phyloP scores from a whole-genome alignment of 2,113 vertebrate genomes.

The Callipepla squamata region DNA sequence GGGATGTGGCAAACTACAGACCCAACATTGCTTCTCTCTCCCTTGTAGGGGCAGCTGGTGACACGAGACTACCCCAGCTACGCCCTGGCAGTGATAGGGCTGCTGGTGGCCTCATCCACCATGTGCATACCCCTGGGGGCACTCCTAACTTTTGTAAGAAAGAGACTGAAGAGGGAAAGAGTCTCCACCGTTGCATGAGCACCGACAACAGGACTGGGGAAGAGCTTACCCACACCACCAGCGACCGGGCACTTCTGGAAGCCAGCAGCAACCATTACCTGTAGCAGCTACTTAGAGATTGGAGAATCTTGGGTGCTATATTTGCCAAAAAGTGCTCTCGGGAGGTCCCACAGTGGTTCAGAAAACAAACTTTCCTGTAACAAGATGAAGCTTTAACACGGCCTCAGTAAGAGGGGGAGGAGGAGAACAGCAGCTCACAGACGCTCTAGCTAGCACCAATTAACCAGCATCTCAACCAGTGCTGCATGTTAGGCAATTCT shows the following conservation, averaged over 20 bases:
- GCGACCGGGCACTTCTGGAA: not conserved
- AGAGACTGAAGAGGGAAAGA: constrained; percentile 45
- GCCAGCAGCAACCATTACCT: constrained; percentile 21
- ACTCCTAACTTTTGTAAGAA: constrained; percentile 73
- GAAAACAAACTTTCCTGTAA: not conserved
- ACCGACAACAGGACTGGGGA: not conserved
- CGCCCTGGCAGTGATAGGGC: constrained; percentile 81
- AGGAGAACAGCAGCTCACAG: not conserved
- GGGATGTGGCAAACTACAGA: not conserved
- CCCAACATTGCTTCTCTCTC: not conserved
- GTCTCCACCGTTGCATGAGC: constrained; percentile 28
- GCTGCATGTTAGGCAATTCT: not conserved
- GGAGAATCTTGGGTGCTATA: not conserved
- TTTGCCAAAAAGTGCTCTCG: constrained; percentile 32
- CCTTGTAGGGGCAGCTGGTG: constrained; percentile 85
- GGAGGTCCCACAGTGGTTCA: not conserved
- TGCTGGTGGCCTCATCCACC: constrained; percentile 84
- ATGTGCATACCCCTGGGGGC: constrained; percentile 87
- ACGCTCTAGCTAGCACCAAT: not conserved
- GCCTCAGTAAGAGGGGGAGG: not conserved
- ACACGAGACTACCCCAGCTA: constrained; percentile 84
- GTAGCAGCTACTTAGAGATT: constrained; percentile 20
- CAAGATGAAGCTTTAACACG: not conserved
- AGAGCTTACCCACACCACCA: not conserved
- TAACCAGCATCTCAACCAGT: not conserved